These are phyloP conservation scores for Cherax quadricarinatus DNA, from an alignment of 1,140 invertebrate genomes.

Conservation along the genomic window DNA sequence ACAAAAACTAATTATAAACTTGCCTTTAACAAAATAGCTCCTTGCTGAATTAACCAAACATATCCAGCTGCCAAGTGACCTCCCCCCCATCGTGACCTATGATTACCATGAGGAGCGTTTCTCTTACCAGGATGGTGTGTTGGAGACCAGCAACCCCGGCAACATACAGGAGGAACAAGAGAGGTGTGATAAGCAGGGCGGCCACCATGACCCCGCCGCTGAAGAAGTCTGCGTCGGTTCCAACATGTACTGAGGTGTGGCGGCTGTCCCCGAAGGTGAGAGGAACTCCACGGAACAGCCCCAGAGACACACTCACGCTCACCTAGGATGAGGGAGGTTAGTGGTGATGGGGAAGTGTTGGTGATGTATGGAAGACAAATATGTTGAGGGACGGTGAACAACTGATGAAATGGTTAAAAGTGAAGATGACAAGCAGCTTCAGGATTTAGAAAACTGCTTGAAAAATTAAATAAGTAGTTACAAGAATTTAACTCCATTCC, in stretches of 20 bases:
- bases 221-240: slow-evolving; percentile 22
- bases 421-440: too few species aligned
- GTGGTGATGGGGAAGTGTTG: neutral
- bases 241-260: neutral
- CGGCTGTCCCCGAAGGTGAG: slow-evolving; percentile 13
- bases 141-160: neutral
- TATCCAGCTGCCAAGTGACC: neutral
- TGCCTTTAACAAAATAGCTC: too few species aligned
- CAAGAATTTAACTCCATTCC: too few species aligned
- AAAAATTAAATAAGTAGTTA: too few species aligned
- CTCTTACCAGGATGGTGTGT: slow-evolving; percentile 16
- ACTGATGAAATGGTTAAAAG: too few species aligned
- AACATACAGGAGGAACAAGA: neutral
- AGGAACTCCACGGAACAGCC: slow-evolving; percentile 14
- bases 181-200: neutral
- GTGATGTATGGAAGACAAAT: too few species aligned
- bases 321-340: neutral
- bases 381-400: too few species aligned
- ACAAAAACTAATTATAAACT: too few species aligned
- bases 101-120: too few species aligned
- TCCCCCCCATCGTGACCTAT: neutral
- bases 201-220: slow-evolving; percentile 13
- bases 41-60: too few species aligned
- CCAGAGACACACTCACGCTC: slow-evolving; percentile 7
- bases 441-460: too few species aligned